Evolutionary conservation across 2,113 vertebrate species (phyloP).

Genomic region (Otocyon megalotis): DNA sequence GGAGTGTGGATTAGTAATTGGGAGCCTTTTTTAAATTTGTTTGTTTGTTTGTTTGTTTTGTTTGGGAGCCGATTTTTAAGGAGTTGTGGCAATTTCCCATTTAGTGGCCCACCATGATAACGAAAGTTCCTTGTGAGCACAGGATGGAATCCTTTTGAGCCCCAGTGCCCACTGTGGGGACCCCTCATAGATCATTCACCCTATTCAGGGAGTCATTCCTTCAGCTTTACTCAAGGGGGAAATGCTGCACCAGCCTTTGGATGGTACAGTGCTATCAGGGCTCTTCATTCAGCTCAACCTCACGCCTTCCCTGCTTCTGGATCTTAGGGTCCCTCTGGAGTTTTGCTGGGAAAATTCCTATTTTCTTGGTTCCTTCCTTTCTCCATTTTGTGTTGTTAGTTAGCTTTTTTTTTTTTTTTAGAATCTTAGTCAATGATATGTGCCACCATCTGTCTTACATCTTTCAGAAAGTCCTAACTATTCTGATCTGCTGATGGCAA

Average conservation of each 20-base stretch:
- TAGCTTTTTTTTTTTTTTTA: background rate
- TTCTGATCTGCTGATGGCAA: background rate
- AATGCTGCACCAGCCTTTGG: background rate
- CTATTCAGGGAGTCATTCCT: background rate
- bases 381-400: background rate
- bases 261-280: background rate
- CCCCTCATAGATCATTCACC: background rate
- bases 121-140: background rate
- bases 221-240: background rate
- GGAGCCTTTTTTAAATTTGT: background rate
- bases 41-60: background rate
- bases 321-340: background rate
- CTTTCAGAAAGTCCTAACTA: background rate
- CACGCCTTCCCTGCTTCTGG: background rate
- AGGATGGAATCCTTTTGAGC: background rate
- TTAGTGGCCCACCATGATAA: background rate
- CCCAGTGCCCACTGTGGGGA: background rate
- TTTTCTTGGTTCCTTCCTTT: background rate
- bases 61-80: background rate
- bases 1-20: accelerated
- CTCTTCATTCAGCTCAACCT: background rate
- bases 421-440: background rate
- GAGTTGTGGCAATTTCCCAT: background rate
- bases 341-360: background rate
- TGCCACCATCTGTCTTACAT: background rate